Percentiles rank a stretch among this genome's conserved stretches.
phyloP scores from a whole-genome alignment of 1,140 invertebrate genomes.

The Drosophila oshimai region DNA sequence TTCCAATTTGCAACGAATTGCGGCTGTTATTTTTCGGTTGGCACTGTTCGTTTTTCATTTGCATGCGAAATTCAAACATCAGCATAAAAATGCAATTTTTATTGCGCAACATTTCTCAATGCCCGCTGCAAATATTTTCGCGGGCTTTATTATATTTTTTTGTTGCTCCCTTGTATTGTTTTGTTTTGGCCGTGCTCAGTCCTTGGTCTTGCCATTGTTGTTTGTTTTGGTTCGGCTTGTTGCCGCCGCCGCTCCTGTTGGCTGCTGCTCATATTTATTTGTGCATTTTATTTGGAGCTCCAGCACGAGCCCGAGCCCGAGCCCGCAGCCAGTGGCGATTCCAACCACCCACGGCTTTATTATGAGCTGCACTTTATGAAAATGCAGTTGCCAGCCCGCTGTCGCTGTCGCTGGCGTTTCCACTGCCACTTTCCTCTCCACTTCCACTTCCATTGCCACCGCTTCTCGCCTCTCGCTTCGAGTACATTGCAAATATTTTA shows the following conservation, averaged over 20 bases:
- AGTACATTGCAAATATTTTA: constrained; percentile 81
- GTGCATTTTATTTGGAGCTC: constrained; percentile 51
- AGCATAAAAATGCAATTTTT: constrained; percentile 82
- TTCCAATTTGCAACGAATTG: not conserved
- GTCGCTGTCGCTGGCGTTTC: constrained; percentile 4
- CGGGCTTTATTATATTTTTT: constrained; percentile 75
- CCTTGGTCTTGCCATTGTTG: constrained; percentile 39
- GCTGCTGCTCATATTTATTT: constrained; percentile 68
- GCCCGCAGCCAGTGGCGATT: constrained; percentile 25
- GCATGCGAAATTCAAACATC: constrained; percentile 80
- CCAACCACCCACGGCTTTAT: constrained; percentile 35
- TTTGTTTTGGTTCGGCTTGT: constrained; percentile 65
- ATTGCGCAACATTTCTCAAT: constrained; percentile 80
- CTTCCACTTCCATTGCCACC: not conserved
- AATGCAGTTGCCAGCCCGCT: constrained; percentile 63
- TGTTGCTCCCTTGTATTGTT: constrained; percentile 15
- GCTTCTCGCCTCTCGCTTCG: constrained; percentile 40
- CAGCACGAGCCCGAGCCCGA: too few relatives aligned
- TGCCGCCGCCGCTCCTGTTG: constrained; percentile 29
- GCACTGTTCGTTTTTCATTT: constrained; percentile 73
- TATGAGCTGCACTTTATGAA: constrained; percentile 81
- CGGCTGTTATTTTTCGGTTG: constrained; percentile 35
- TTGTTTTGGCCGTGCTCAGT: constrained; percentile 39
- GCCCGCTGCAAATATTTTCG: constrained; percentile 79
- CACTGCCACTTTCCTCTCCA: constrained; percentile 5